Conservation (phyloP, 2,113 vertebrate species). For the Gavialis gangeticus region DNA sequence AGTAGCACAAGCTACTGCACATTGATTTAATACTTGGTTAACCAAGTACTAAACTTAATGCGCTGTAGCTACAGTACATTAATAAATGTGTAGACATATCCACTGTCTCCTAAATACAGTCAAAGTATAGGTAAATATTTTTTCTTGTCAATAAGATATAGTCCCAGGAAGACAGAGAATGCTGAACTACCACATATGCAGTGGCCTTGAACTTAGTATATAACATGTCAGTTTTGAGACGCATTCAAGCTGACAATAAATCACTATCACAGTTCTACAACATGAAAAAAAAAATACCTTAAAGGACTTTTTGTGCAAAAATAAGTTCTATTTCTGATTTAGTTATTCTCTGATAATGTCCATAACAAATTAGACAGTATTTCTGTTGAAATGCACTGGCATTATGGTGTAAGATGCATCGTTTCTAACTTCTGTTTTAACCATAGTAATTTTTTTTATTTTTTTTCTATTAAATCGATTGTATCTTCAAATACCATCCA, state of each 20-base stretch:
- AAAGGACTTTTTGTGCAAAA: conserved; percentile 27
- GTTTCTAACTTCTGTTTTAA: not conserved
- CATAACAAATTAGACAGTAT: conserved; percentile 22
- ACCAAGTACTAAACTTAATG: too few species aligned
- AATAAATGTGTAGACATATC: too few species aligned
- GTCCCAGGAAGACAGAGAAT: conserved; percentile 63
- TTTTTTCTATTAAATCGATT: not conserved
- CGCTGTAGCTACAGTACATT: too few species aligned
- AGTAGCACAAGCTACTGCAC: too few species aligned
- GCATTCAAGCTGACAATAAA: conserved; percentile 52
- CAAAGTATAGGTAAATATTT: conserved; percentile 47
- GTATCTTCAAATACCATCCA: not conserved
- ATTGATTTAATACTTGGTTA: too few species aligned
- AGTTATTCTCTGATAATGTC: conserved; percentile 40
- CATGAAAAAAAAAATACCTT: conserved; percentile 29
- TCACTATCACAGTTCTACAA: conserved; percentile 50
- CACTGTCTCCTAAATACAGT: conserved; percentile 3
- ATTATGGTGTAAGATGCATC: not conserved
- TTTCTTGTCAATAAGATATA: conserved; percentile 50
- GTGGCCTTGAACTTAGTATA: conserved; percentile 70
- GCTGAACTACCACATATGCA: conserved; percentile 56
- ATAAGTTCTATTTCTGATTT: conserved; percentile 17
- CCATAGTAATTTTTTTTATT: not conserved
- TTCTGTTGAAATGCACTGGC: not conserved
- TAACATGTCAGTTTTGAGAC: conserved; percentile 70